Base-by-base conservation (phyloP, 23 tunicate genomes). In the Halocynthia roretzi region DNA sequence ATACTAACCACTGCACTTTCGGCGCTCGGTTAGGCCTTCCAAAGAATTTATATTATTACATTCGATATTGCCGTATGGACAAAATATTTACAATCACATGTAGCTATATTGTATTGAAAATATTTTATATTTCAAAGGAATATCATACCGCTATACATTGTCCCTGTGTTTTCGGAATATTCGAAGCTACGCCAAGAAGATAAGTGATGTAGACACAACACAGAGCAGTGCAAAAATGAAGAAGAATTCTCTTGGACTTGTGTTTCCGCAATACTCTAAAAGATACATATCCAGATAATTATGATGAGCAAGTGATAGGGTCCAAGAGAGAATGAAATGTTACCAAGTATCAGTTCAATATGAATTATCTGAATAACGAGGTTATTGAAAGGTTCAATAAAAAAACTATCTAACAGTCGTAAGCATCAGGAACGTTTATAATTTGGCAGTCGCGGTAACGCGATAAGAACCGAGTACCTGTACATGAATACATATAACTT, bases 211-310 rank as follows among this genome's bases (percentile, higher is more conserved):
- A 89, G 6, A 89, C 85, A 11, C 88, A 85, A 48, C 58, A 75
- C 80, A 89, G 66, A 10, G 96, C 88, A 12, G 76, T 21, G 21
- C 85, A 89, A 52, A 89, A 89, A 54, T 89, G 88, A 56, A 83
- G 61, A 10, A 89, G 82, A 54, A 89, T 89, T 68, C 73, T 69
- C 71, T 89, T 89, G 17, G 96, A 89, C 58, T 83, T 83, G 72
- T 80, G 78, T 51, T 80, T 80, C 9, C 96, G 83, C 7, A 89
- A 72, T 53, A 67, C 66, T 57, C 96, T 89, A 74, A 50, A 81
- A 61, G 18, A 54, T 54, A 83, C 56, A 23, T 76, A 18, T 20
- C 74, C 2, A 51, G 69, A 31, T 68, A 17, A 17, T n/a, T 1
- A 60, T 2, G 5, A 67, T 14, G 14, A 44, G 0, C 51, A 10